phyloP scores from a whole-genome alignment of 1,140 invertebrate genomes.

The Drosophila prosaltans region DNA sequence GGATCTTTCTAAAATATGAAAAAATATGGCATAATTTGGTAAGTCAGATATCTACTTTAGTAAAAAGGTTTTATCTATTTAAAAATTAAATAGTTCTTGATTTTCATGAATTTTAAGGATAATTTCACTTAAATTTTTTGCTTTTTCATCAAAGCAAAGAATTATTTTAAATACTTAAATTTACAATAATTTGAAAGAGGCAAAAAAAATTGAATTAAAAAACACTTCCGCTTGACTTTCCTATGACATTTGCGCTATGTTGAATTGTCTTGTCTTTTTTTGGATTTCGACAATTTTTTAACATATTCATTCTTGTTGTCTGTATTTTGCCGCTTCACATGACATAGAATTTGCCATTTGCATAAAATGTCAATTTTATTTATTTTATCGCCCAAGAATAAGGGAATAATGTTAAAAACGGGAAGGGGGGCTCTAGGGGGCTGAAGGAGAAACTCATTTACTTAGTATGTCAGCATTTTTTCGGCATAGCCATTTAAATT shows the following conservation, averaged over 20 bases:
- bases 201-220: background rate
- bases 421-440: background rate
- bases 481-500: constrained; percentile 39
- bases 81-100: too few species aligned
- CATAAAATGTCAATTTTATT: constrained; percentile 80
- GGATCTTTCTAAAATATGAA: too few species aligned
- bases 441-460: constrained; percentile 33
- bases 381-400: constrained; percentile 69
- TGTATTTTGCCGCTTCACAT: constrained; percentile 37
- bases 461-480: constrained; percentile 38
- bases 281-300: constrained; percentile 29
- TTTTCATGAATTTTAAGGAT: too few species aligned
- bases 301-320: constrained; percentile 66
- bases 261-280: constrained; percentile 18
- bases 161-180: too few species aligned
- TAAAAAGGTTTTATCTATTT: too few species aligned
- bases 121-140: too few species aligned
- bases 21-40: too few species aligned
- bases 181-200: too few species aligned
- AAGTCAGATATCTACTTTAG: too few species aligned
- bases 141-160: too few species aligned
- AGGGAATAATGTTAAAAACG: constrained; percentile 8
- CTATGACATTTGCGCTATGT: background rate
- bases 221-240: background rate
- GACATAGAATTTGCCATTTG: constrained; percentile 50